These are phyloP conservation scores for Frankliniella intonsa DNA, from an alignment of 2,888 invertebrate genomes.

Conservation along the genomic window DNA sequence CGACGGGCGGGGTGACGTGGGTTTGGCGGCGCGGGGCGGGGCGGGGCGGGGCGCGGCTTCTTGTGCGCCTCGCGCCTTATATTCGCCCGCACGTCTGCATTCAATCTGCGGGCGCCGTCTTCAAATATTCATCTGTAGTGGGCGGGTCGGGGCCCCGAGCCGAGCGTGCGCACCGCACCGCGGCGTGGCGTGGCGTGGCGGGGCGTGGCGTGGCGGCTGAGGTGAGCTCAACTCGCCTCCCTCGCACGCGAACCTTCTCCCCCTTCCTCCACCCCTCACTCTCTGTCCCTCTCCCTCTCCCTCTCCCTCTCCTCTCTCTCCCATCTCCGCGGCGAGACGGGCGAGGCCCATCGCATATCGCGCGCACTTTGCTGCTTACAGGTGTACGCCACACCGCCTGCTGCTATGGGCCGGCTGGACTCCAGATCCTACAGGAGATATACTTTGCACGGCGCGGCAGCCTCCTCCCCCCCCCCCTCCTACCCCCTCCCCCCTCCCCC, in stretches of 20 bases:
- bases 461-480: too few species aligned
- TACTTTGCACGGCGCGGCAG: too few species aligned
- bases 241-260: background rate
- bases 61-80: background rate
- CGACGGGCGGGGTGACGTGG: too few species aligned
- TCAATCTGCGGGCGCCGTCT: constrained; percentile 18
- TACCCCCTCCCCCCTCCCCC: background rate
- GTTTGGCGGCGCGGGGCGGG: background rate
- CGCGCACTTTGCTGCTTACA: too few species aligned
- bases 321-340: too few species aligned
- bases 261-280: too few species aligned
- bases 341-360: too few species aligned
- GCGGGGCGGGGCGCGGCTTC: background rate
- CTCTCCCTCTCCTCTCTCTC: too few species aligned
- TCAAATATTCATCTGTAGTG: constrained; percentile 15
- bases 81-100: constrained; percentile 19
- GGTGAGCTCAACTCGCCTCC: background rate
- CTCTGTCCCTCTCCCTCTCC: too few species aligned
- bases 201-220: background rate
- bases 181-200: background rate
- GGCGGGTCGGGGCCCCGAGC: background rate
- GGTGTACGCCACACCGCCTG: too few species aligned
- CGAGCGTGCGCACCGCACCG: background rate
- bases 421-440: too few species aligned
- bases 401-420: too few species aligned